These are phyloP conservation scores for Echinarachnius parma DNA, from an alignment of 53 echinoderm and acorn worm species.

Conservation along the genomic window DNA sequence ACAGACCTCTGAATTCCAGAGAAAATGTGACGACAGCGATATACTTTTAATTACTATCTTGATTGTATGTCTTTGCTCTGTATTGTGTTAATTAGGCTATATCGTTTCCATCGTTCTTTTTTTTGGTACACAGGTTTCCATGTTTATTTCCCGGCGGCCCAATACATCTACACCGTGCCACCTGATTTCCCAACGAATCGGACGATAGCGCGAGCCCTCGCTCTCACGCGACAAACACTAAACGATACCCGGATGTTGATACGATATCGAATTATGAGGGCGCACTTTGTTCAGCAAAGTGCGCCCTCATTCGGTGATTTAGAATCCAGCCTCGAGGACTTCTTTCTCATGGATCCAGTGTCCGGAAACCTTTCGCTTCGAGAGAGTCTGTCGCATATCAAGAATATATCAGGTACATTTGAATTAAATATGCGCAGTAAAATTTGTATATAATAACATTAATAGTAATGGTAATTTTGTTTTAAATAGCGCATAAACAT, in stretches of 20 bases:
- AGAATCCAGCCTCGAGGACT: not conserved
- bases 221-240: not conserved
- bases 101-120: not conserved
- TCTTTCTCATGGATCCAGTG: not conserved
- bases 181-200: conserved; percentile 22
- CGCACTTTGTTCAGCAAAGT: not conserved
- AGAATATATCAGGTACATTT: conserved; percentile 9
- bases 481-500: too few species aligned
- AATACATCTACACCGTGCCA: conserved; percentile 26
- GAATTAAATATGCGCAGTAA: not conserved
- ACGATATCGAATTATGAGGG: not conserved
- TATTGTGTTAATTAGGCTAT: too few species aligned
- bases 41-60: too few species aligned
- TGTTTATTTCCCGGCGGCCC: conserved; percentile 33
- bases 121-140: not conserved
- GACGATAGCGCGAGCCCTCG: conserved; percentile 8
- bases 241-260: not conserved
- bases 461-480: not conserved
- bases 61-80: too few species aligned
- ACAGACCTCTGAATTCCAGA: too few species aligned
- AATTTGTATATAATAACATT: not conserved
- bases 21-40: too few species aligned
- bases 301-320: too few species aligned
- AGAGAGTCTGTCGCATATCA: not conserved
- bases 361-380: not conserved